phyloP scores from a whole-genome alignment of 1,140 invertebrate genomes.

The Acromyrmex charruanus region DNA sequence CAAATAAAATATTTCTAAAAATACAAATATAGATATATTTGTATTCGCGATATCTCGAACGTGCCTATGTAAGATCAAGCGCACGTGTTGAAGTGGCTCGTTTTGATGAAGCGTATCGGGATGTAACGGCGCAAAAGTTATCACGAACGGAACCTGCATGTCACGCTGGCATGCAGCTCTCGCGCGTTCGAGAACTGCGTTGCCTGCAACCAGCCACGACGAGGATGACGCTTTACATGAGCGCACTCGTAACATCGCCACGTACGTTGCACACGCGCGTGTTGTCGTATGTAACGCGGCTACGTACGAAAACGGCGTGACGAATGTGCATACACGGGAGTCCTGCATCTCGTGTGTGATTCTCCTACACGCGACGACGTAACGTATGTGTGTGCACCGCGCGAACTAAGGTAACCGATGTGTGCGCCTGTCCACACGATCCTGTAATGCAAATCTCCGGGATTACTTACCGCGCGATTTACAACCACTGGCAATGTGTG shows the following conservation, averaged over 20 bases:
- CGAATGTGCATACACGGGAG: not conserved
- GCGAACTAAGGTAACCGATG: slow-evolving; percentile 3
- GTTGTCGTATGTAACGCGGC: not conserved
- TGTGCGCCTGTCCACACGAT: not conserved
- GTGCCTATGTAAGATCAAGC: not conserved
- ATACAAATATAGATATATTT: not conserved
- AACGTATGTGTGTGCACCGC: not conserved
- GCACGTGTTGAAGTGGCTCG: not conserved
- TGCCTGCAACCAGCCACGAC: slow-evolving; percentile 23
- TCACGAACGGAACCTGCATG: slow-evolving; percentile 26
- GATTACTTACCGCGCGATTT: slow-evolving; percentile 12
- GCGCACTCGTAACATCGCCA: not conserved
- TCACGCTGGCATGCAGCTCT: slow-evolving; percentile 34
- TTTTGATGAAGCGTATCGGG: not conserved
- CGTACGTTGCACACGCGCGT: not conserved
- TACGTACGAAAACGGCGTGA: slow-evolving; percentile 39
- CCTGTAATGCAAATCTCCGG: not conserved
- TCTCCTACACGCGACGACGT: not conserved
- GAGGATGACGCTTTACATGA: slow-evolving; percentile 39
- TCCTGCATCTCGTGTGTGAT: not conserved
- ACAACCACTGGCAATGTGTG: not conserved
- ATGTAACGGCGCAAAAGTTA: slow-evolving; percentile 35
- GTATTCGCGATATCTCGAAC: not conserved
- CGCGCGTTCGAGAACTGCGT: slow-evolving; percentile 11
- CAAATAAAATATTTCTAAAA: not conserved